phyloP scores from a whole-genome alignment of 1,140 invertebrate genomes.

The Zaprionus lachaisei region DNA sequence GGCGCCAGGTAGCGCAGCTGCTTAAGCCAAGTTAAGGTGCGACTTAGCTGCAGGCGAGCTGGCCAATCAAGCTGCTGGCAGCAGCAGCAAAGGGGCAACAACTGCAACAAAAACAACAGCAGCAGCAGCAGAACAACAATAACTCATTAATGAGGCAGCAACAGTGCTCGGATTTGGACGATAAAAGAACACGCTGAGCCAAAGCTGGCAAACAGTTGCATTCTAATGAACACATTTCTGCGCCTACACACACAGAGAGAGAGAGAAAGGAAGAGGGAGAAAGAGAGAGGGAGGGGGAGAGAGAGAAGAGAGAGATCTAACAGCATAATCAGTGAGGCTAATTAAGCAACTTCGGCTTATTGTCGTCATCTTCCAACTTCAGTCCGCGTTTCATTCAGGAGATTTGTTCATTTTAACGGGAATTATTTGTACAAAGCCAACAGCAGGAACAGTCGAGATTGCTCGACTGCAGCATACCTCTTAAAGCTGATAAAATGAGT shows the following conservation, averaged over 20 bases:
- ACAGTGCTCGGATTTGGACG: constrained; percentile 57
- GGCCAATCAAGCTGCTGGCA: constrained; percentile 6
- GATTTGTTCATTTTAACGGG: background rate
- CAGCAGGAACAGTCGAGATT: too few relatives aligned
- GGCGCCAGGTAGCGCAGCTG: background rate
- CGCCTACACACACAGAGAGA: background rate
- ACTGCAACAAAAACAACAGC: constrained; percentile 27
- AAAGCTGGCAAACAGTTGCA: constrained; percentile 65
- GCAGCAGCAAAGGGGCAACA: background rate
- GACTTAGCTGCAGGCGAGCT: constrained; percentile 11
- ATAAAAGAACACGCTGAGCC: constrained; percentile 42
- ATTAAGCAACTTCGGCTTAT: constrained; percentile 52
- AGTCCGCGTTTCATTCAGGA: background rate
- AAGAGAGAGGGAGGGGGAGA: too few relatives aligned
- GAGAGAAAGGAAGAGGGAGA: too few relatives aligned
- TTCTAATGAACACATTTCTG: constrained; percentile 69
- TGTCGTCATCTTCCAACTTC: constrained; percentile 15
- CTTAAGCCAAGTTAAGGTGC: constrained; percentile 2
- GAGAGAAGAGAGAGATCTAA: background rate
- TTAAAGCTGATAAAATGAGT: background rate
- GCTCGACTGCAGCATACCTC: background rate
- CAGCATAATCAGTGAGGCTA: constrained; percentile 42
- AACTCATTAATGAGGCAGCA: constrained; percentile 75
- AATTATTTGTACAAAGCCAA: background rate
- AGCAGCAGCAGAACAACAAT: constrained; percentile 54